Evolutionary conservation across 2,888 invertebrate species (phyloP), one percentile per base, ranked within the genome.

Genomic region (Toxonevra muliebris): DNA sequence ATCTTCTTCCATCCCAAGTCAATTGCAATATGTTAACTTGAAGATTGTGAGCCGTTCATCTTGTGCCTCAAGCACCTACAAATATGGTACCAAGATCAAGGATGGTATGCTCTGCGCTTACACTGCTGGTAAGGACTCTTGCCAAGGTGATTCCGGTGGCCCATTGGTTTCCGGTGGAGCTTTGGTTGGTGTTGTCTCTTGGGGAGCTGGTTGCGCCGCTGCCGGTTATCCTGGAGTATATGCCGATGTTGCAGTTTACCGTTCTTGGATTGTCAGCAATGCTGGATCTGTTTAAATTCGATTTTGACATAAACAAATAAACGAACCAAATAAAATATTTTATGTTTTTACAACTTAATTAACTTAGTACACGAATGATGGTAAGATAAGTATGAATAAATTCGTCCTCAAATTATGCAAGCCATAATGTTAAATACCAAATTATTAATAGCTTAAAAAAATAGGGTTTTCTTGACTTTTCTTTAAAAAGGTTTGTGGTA

Each of bases 21-120:
- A 48, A 41, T 85, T 80, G 61, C 87, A 86, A 0, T 50, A 83
- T 13, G 83, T 89, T 0, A 83, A 86, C 0, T 87, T 86, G 74
- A 59, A 67, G 1, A 73, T 73, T 50, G 84, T 88, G 1, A 42
- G 53, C 30, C 54, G 42, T 13, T 40, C 48, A 19, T 45, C 42
- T 30, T 90, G 90, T 69, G 67, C 61, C 40, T 75, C 75, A 0
- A 19, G 73, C 80, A 8, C 88, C 0, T 89, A 88, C 70, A 69
- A 76, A 1, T 73, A 75, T 61, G 72, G 75, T 42, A 58, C 65
- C 17, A 45, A 59, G n/a, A 71, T 75, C 15, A 55, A 42, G n/a
- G 40, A 61, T 0, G 66, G 74, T 9, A 79, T 78, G 78, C 71
- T 79, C 15, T 79, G 79, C 58, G 78, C 78, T 50, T 72, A 72